Evolutionary conservation across 2,113 vertebrate genomes (phyloP).

Genomic region (Protomyctophum bolini): DNA sequence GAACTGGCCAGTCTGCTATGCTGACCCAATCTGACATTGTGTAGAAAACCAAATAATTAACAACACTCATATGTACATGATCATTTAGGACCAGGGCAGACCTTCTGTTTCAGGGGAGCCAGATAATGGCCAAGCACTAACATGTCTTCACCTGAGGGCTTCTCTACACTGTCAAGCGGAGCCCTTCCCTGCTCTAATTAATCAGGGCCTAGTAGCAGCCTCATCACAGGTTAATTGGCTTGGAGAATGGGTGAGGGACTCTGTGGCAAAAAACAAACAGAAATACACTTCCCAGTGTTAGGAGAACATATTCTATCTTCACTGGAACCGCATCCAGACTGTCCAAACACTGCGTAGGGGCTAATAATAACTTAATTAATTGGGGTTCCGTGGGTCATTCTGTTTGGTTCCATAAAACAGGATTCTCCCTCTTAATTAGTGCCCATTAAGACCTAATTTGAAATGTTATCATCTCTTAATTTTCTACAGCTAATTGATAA

Average conservation of each 20-base stretch:
- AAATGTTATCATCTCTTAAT: constrained; percentile 79
- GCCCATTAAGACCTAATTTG: constrained; percentile 78
- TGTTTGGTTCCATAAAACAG: constrained; percentile 73
- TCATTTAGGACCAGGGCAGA: not conserved
- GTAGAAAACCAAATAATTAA: constrained; percentile 1
- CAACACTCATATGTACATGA: constrained; percentile 1
- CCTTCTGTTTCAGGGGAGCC: constrained; percentile 16
- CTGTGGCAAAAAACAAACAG: constrained; percentile 57
- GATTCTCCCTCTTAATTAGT: constrained; percentile 79
- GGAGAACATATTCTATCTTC: constrained; percentile 42
- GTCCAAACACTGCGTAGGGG: constrained; percentile 53
- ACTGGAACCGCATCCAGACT: constrained; percentile 47
- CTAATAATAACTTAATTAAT: constrained; percentile 83
- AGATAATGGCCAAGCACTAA: constrained; percentile 22
- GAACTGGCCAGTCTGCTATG: not conserved
- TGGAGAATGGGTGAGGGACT: constrained; percentile 45
- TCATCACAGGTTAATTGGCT: constrained; percentile 70
- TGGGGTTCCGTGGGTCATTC: constrained; percentile 78
- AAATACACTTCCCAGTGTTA: constrained; percentile 22
- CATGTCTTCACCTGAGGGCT: constrained; percentile 82
- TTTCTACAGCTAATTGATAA: constrained; percentile 80
- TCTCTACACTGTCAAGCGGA: constrained; percentile 74
- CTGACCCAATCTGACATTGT: constrained; percentile 1
- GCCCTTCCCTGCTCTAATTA: constrained; percentile 57
- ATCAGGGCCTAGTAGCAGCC: constrained; percentile 47